These are phyloP conservation scores for Streblospio benedicti DNA, from an alignment of 1,140 invertebrate genomes.

Conservation along the genomic window DNA sequence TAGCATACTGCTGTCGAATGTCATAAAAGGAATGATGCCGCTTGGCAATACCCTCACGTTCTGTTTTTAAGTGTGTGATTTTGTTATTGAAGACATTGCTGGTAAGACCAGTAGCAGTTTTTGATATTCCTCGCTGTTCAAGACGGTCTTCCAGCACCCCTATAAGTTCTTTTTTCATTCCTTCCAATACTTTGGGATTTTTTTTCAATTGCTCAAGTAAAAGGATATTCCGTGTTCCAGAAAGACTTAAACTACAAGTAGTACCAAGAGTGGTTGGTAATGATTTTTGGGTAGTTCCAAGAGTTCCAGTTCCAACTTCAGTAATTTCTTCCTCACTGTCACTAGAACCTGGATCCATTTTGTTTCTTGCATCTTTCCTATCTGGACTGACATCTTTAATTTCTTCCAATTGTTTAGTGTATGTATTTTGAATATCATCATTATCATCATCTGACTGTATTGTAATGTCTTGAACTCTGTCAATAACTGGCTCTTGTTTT, in stretches of 20 bases:
- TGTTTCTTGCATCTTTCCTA: not conserved
- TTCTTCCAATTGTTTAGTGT: not conserved
- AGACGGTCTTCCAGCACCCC: conserved; percentile 32
- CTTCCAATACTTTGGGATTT: conserved; percentile 29
- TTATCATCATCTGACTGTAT: not conserved
- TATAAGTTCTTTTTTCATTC: conserved; percentile 37
- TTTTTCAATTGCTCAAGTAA: conserved; percentile 27
- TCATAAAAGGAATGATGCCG: too few relatives aligned
- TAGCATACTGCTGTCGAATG: too few relatives aligned
- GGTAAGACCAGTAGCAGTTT: too few relatives aligned
- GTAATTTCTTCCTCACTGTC: not conserved
- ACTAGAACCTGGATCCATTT: not conserved
- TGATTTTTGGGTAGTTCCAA: not conserved
- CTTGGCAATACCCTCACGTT: too few relatives aligned
- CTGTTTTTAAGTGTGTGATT: too few relatives aligned
- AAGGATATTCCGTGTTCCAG: not conserved
- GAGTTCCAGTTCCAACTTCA: not conserved
- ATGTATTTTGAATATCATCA: not conserved
- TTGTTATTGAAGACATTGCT: too few relatives aligned
- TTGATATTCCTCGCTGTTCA: conserved; percentile 36
- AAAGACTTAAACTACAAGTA: not conserved
- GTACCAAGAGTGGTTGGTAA: not conserved
- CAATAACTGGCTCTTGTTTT: not conserved
- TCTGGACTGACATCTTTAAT: not conserved
- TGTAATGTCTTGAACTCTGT: not conserved